Percentiles rank a stretch among this genome's conserved stretches.
phyloP scores from a whole-genome alignment of 1,140 invertebrate genomes.

The Wasmannia auropunctata region DNA sequence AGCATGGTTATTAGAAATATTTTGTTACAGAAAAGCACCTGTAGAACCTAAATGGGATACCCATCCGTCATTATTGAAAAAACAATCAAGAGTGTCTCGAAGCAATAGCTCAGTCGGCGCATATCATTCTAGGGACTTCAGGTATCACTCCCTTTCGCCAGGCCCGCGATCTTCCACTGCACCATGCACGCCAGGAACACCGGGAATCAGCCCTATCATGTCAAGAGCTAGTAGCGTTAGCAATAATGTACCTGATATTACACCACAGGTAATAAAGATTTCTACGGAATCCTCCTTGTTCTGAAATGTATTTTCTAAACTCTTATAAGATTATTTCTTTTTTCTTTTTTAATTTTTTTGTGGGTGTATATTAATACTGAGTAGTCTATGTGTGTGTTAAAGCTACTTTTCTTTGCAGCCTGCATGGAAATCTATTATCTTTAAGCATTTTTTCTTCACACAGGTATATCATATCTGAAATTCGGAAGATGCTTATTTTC shows the following conservation, averaged over 20 bases:
- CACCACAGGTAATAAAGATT: constrained; percentile 79
- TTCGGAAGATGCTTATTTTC: background rate
- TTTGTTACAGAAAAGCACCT: constrained; percentile 76
- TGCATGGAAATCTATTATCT: constrained; percentile 81
- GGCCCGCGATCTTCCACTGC: constrained; percentile 81
- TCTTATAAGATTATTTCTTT: background rate
- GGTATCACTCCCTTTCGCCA: constrained; percentile 80
- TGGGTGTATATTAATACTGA: background rate
- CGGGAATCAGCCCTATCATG: constrained; percentile 82
- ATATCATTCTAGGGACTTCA: constrained; percentile 81
- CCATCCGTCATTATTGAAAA: constrained; percentile 81
- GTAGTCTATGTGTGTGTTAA: constrained; percentile 16
- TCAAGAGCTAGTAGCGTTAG: constrained; percentile 80
- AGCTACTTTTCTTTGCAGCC: constrained; percentile 77
- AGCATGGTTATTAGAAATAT: background rate
- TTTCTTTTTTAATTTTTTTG: constrained; percentile 53
- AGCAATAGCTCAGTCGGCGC: constrained; percentile 82
- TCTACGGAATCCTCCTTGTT: background rate
- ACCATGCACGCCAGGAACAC: constrained; percentile 82
- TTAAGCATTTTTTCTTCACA: constrained; percentile 81
- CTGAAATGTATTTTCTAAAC: background rate
- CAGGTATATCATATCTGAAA: constrained; percentile 77
- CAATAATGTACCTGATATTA: constrained; percentile 80
- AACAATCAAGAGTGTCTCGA: constrained; percentile 79
- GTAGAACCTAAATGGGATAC: constrained; percentile 84